Base-by-base conservation (phyloP, 2,797 vertebrate species). In the Cheracebus regulus region DNA sequence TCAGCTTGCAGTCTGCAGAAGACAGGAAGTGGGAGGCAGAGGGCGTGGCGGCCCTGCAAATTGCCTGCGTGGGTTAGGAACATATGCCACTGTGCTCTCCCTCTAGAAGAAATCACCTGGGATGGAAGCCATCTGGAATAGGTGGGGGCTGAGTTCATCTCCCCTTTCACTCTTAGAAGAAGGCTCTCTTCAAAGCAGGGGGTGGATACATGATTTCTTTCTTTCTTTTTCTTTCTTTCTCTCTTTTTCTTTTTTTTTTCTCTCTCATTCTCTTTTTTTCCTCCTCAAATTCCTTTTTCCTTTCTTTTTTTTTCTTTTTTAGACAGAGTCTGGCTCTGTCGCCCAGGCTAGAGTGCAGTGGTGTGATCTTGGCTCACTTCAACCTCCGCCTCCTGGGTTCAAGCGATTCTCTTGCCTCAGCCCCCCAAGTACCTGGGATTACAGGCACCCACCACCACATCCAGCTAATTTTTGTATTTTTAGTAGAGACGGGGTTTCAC, bases 111-210 rank as follows among this genome's bases (percentile, higher is more conserved):
- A 76, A 70, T 93, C 87, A 70, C 83, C 76, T 86, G 75, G 88
- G 87, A 22, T 10, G 61, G 58, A 78, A 84, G 89, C 89, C 84
- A 58, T 88, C 58, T 50, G 80, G 82, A 83, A 55, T 36, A n/a
- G 48, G 15, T 0, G 87, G 87, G 70, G 58, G 80, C 58, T 50
- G 88, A 20, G 39, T 48, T 85, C 75, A 44, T 57, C 81, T 78
- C 79, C 89, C 3, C 41, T 89, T 41, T 76, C 33, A 19, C 48
- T 95, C 39, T 44, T 14, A 39, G 55, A 26, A 39, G 88, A 87
- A 93, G 70, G 22, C 39, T 93, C 12, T n/a, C 5, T 76, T 92
- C 52, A 75, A 52, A 90, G 72, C 80, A 79, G 76, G 13, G 61
- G 61, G 39, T 48, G 41, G 82, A 41, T 26, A 14, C 12, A 3